Evolutionary conservation across 2,113 vertebrate genomes (phyloP).

Genomic region (Apus apus): DNA sequence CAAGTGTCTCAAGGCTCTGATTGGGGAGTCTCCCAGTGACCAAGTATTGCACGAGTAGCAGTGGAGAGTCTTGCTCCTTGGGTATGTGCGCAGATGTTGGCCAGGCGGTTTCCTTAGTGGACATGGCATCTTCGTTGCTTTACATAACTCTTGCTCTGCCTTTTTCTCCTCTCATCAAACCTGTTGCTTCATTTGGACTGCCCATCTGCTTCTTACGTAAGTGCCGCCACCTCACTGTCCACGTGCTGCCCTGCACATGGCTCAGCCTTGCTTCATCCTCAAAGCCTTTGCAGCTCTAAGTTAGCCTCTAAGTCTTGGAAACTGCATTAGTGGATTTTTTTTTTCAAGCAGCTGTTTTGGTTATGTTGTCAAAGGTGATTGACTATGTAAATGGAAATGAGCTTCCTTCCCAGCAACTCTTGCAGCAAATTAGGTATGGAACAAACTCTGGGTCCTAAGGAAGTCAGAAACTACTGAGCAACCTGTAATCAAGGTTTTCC

Average conservation of each 20-base stretch:
- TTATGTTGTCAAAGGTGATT: background rate
- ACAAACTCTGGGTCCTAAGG: constrained; percentile 38
- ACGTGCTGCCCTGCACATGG: background rate
- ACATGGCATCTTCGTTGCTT: background rate
- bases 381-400: constrained; percentile 46
- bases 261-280: fast-evolving
- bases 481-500: constrained; percentile 71
- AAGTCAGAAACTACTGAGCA: constrained; percentile 59
- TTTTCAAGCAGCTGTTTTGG: background rate
- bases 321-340: background rate
- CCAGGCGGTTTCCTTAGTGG: background rate
- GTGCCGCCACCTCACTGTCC: background rate
- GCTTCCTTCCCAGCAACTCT: constrained; percentile 55
- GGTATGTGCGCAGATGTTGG: background rate
- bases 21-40: background rate
- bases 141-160: background rate
- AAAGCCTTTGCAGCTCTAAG: background rate
- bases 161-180: background rate
- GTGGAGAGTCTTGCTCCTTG: background rate
- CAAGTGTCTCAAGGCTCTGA: background rate
- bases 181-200: background rate
- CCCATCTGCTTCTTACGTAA: background rate
- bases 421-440: constrained; percentile 44
- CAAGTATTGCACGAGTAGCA: background rate
- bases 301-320: background rate